phyloP scores from a whole-genome alignment of 2,888 invertebrate genomes.

The Cyclophora punctaria region DNA sequence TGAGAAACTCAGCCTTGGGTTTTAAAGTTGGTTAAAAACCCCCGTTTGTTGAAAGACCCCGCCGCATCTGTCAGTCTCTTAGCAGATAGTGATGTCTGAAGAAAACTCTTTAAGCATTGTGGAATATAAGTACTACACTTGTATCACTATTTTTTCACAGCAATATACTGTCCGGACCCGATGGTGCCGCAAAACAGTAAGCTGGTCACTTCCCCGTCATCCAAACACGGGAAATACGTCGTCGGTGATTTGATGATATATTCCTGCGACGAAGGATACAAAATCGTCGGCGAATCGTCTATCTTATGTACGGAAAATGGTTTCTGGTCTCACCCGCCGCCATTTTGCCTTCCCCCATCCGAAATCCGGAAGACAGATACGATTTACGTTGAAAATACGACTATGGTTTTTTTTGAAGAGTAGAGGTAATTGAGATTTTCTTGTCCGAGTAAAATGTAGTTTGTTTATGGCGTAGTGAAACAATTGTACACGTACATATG shows the following conservation, averaged over 20 bases:
- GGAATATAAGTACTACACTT: background rate
- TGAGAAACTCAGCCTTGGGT: no score
- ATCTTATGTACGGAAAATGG: slow-evolving; percentile 92
- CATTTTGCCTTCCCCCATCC: slow-evolving; percentile 78
- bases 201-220: slow-evolving; percentile 49
- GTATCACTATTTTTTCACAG: slow-evolving; percentile 54
- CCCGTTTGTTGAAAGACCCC: no score
- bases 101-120: background rate
- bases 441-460: no score
- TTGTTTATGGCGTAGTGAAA: no score
- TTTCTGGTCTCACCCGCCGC: slow-evolving; percentile 90
- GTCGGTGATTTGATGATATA: slow-evolving; percentile 89
- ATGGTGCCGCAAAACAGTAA: slow-evolving; percentile 81
- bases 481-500: no score
- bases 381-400: slow-evolving; percentile 58
- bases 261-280: slow-evolving; percentile 56
- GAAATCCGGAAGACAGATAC: slow-evolving; percentile 50
- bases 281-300: slow-evolving; percentile 81
- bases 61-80: no score
- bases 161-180: slow-evolving; percentile 88
- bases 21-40: no score
- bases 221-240: slow-evolving; percentile 77
- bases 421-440: slow-evolving; percentile 4
- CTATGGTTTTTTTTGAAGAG: slow-evolving; percentile 52
- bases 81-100: no score